Percentiles rank a stretch among this genome's conserved stretches.
phyloP scores from a whole-genome alignment of 2,113 vertebrate species.

The Notarius lentiginosus region DNA sequence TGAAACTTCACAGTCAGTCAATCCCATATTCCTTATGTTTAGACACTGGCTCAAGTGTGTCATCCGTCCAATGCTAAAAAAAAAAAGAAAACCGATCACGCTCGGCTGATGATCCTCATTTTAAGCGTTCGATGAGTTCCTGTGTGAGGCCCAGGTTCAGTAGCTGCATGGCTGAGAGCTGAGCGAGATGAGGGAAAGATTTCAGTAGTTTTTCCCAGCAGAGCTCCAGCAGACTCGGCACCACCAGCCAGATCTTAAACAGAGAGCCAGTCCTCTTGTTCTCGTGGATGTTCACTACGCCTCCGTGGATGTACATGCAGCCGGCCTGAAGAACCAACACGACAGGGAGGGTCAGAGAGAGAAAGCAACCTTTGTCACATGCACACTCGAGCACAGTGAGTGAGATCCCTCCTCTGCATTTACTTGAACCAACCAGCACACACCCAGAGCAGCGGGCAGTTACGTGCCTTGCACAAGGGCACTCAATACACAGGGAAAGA shows the following conservation, averaged over 20 bases:
- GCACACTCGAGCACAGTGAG: no score
- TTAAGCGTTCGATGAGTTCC: conserved; percentile 92
- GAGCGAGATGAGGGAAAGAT: conserved; percentile 83
- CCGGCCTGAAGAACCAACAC: conserved; percentile 76
- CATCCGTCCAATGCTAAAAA: neutral
- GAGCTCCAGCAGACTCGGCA: conserved; percentile 94
- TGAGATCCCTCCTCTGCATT: no score
- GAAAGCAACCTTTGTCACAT: no score
- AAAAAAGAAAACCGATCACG: neutral
- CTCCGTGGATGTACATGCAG: conserved; percentile 98
- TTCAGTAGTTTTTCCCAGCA: conserved; percentile 92
- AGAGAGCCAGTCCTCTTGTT: conserved; percentile 96
- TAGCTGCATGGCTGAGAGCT: conserved; percentile 83
- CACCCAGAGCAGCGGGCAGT: no score
- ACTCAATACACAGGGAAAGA: no score
- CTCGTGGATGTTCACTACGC: conserved; percentile 95
- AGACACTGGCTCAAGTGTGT: conserved; percentile 39
- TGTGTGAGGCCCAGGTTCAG: conserved; percentile 94
- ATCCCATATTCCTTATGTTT: conserved; percentile 53
- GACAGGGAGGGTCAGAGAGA: conserved; percentile 46
- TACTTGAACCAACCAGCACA: no score
- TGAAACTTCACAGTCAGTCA: conserved; percentile 23
- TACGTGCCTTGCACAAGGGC: no score
- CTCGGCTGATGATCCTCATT: conserved; percentile 65
- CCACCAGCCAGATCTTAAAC: conserved; percentile 96